Conservation (phyloP, 2,113 vertebrate genomes). For the Mixornis gularis region DNA sequence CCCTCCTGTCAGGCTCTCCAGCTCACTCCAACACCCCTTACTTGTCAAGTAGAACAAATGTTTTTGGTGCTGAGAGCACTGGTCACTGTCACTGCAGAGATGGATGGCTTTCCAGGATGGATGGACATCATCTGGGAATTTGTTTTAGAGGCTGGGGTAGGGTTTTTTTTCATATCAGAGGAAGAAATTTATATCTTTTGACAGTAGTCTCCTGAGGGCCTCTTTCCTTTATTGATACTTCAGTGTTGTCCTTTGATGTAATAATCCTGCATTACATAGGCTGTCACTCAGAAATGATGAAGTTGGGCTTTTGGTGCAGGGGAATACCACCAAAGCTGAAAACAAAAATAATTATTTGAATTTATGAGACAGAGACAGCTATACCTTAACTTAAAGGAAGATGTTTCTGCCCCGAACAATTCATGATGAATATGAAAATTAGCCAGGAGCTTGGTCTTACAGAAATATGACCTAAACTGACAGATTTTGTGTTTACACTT, state of each 20-base stretch:
- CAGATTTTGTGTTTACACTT: background rate
- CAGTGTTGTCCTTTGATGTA: slow-evolving; percentile 10
- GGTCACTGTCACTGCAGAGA: background rate
- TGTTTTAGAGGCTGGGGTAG: background rate
- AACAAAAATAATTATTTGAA: background rate
- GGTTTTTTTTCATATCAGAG: background rate
- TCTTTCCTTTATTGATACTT: slow-evolving; percentile 32
- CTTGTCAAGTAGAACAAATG: background rate
- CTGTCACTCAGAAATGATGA: slow-evolving; percentile 22
- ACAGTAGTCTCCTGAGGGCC: slow-evolving; percentile 8
- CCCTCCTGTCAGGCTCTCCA: background rate
- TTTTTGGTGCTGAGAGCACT: background rate
- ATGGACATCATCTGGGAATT: background rate
- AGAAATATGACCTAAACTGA: background rate
- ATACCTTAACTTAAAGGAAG: background rate
- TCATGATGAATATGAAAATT: background rate
- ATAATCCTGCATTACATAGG: slow-evolving; percentile 12
- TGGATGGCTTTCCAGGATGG: background rate
- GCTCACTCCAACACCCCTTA: background rate
- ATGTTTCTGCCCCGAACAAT: background rate
- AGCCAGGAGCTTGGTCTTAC: background rate
- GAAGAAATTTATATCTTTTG: slow-evolving; percentile 33
- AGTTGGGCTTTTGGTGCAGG: background rate
- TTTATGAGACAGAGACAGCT: background rate
- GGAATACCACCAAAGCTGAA: background rate